phyloP scores from a whole-genome alignment of 2,113 vertebrate genomes.

The Coptodon bakossiorum region DNA sequence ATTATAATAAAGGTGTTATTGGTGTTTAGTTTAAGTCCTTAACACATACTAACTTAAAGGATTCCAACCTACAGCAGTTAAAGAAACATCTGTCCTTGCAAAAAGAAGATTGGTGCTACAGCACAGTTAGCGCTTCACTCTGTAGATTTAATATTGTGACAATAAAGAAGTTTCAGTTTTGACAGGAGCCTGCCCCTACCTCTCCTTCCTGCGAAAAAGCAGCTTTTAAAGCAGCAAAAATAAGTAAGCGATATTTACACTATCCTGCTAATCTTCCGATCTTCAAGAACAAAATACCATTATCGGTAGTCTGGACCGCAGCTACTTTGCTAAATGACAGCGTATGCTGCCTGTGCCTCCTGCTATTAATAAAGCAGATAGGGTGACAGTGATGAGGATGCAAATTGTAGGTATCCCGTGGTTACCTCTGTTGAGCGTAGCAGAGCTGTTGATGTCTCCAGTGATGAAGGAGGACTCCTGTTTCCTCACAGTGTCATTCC shows the following conservation, averaged over 20 bases:
- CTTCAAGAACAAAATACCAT: neutral
- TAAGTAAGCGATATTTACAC: neutral
- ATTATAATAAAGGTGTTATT: neutral
- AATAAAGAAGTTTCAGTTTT: conserved; percentile 2
- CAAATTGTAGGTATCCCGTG: conserved; percentile 57
- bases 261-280: neutral
- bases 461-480: conserved; percentile 99
- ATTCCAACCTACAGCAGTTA: neutral
- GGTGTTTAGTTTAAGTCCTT: neutral
- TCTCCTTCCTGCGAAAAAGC: neutral
- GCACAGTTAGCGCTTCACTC: neutral
- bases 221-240: neutral
- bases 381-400: conserved; percentile 46
- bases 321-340: conserved; percentile 47
- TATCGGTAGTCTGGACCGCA: conserved; percentile 20
- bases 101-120: neutral
- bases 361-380: conserved; percentile 47
- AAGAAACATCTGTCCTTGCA: neutral
- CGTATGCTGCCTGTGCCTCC: conserved; percentile 13
- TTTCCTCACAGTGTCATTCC: conserved; percentile 99
- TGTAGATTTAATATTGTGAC: neutral
- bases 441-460: conserved; percentile 98
- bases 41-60: neutral
- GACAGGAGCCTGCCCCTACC: neutral
- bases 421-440: conserved; percentile 99